These are phyloP conservation scores for Campoletis sonorensis DNA, from an alignment of 1,140 invertebrate genomes.

Conservation along the genomic window DNA sequence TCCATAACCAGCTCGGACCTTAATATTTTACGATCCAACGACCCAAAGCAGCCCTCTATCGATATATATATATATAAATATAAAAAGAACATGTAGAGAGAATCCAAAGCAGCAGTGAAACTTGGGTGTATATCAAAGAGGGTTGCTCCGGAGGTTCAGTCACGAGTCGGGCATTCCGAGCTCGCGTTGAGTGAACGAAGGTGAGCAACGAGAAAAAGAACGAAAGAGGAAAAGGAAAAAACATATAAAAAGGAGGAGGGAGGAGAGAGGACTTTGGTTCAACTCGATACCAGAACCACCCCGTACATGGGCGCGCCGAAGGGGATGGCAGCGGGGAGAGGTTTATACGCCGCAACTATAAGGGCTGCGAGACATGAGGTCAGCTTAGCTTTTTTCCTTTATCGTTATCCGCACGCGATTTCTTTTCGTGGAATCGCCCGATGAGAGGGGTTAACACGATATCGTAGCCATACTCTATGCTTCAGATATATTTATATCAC, in stretches of 20 bases:
- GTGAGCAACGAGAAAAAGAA: background rate
- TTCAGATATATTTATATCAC: background rate
- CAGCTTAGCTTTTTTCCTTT: constrained; percentile 34
- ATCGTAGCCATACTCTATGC: background rate
- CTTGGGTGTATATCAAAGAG: background rate
- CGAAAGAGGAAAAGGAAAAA: too few species aligned
- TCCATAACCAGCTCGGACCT: constrained; percentile 18
- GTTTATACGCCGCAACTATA: background rate
- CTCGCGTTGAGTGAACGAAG: background rate
- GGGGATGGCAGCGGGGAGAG: background rate
- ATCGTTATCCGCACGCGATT: constrained; percentile 64
- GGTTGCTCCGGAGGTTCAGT: background rate
- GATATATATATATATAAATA: too few species aligned
- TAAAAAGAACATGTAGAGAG: background rate
- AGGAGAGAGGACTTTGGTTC: background rate
- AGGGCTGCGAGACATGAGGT: constrained; percentile 37
- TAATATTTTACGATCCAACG: constrained; percentile 24
- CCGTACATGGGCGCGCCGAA: constrained; percentile 10
- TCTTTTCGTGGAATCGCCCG: constrained; percentile 55
- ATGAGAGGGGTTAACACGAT: constrained; percentile 6
- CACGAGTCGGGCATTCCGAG: constrained; percentile 1
- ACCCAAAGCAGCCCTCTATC: background rate
- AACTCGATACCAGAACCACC: constrained; percentile 10
- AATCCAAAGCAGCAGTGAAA: background rate
- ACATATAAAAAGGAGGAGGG: background rate